Percentiles rank a stretch among this genome's conserved stretches.
These are phyloP conservation scores for Cynopterus sphinx DNA, from an alignment of 2,797 vertebrate genomes.

Conservation along the genomic window DNA sequence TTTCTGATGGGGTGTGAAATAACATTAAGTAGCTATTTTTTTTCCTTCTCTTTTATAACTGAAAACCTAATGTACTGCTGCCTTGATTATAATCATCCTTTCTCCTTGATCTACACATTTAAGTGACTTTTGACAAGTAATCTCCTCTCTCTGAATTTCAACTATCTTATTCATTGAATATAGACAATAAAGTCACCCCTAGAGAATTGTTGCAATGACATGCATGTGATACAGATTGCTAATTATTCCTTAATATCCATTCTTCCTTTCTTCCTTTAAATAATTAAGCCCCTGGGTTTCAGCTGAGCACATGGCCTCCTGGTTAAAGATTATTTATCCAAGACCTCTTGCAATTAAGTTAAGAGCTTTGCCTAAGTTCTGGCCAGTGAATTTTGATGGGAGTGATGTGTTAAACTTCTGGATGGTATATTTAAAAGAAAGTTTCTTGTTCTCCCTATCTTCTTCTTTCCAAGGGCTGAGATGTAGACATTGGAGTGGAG, in stretches of 20 bases:
- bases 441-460: not conserved
- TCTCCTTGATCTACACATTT: not conserved
- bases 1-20: constrained; percentile 1
- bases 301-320: not conserved
- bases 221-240: not conserved
- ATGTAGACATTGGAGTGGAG: not conserved
- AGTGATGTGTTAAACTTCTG: not conserved
- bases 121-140: constrained; percentile 30
- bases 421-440: not conserved
- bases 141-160: constrained; percentile 25
- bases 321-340: not conserved
- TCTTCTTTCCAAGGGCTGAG: not conserved
- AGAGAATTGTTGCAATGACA: not conserved
- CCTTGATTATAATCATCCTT: constrained; percentile 23
- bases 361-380: not conserved
- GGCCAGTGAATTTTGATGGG: not conserved
- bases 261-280: not conserved
- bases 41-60: not conserved
- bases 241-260: not conserved
- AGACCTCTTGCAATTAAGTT: not conserved
- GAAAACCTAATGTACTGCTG: not conserved
- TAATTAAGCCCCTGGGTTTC: not conserved
- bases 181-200: not conserved
- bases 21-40: not conserved
- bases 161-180: not conserved